Evolutionary conservation across 2,797 vertebrate species (phyloP).

Genomic region (Oreochromis mossambicus): DNA sequence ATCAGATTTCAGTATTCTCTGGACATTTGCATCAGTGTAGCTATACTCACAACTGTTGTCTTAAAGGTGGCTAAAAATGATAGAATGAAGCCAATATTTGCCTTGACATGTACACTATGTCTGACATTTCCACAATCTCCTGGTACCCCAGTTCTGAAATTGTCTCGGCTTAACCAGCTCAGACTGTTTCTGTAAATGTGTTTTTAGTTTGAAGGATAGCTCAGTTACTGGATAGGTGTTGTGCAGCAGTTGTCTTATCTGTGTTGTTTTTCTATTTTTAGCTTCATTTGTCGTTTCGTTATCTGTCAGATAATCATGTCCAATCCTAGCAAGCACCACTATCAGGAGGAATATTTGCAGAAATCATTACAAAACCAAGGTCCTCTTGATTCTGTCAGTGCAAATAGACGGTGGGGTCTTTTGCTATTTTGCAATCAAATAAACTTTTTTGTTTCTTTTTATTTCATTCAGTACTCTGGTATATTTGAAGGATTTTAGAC

Average conservation of each 20-base stretch:
- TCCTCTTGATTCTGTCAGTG: slow-evolving; percentile 5
- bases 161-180: slow-evolving; percentile 20
- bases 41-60: slow-evolving; percentile 42
- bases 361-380: neutral
- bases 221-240: slow-evolving; percentile 46
- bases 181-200: slow-evolving; percentile 37
- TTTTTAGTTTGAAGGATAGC: slow-evolving; percentile 49
- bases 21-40: slow-evolving; percentile 32
- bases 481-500: slow-evolving; percentile 42
- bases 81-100: slow-evolving; percentile 48
- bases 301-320: slow-evolving; percentile 43
- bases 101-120: slow-evolving; percentile 48
- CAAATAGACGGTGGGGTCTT: neutral
- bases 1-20: slow-evolving; percentile 17
- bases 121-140: slow-evolving; percentile 42
- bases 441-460: neutral
- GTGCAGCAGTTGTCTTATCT: slow-evolving; percentile 21
- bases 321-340: slow-evolving; percentile 17
- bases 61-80: slow-evolving; percentile 34
- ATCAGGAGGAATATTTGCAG: slow-evolving; percentile 16
- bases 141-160: slow-evolving; percentile 3
- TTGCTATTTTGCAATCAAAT: slow-evolving; percentile 6
- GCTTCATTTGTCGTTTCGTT: slow-evolving; percentile 14
- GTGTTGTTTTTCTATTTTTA: slow-evolving; percentile 31
- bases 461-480: slow-evolving; percentile 19